A percentile compares a stretch with the other conserved stretches of the same genome.
Evolutionary conservation across 1,140 invertebrate species (phyloP).

Genomic region (Mamestra configurata): DNA sequence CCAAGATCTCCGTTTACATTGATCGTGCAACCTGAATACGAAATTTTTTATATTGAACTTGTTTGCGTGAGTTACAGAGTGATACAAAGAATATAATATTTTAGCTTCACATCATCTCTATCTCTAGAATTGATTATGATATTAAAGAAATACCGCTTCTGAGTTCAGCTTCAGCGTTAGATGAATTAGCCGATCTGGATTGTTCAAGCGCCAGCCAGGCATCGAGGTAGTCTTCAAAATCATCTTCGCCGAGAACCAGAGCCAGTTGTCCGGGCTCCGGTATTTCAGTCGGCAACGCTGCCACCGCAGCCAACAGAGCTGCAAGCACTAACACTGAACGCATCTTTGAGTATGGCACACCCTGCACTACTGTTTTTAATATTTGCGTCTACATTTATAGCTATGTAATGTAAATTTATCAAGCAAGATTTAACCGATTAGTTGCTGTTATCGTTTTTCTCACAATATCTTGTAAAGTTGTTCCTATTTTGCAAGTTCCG

Average conservation of each 20-base stretch:
- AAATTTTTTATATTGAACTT: background rate
- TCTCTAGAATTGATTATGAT: background rate
- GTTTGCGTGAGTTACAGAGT: background rate
- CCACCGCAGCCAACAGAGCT: slow-evolving; percentile 35
- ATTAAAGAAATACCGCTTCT: slow-evolving; percentile 67
- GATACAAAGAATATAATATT: background rate
- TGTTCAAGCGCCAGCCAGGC: slow-evolving; percentile 72
- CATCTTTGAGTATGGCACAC: slow-evolving; percentile 39
- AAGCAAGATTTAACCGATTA: slow-evolving; percentile 13
- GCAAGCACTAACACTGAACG: slow-evolving; percentile 43
- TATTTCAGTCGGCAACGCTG: slow-evolving; percentile 60
- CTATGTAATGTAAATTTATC: background rate
- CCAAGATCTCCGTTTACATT: slow-evolving; percentile 79
- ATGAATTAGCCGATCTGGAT: slow-evolving; percentile 64
- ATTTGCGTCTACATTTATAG: slow-evolving; percentile 10
- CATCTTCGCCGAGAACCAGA: slow-evolving; percentile 73
- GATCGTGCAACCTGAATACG: slow-evolving; percentile 70
- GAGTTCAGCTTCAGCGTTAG: slow-evolving; percentile 44
- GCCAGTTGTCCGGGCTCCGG: slow-evolving; percentile 71
- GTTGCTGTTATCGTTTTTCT: background rate
- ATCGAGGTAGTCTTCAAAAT: slow-evolving; percentile 82
- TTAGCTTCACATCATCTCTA: too few species aligned
- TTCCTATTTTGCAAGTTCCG: background rate
- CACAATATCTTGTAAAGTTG: background rate
- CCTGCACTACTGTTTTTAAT: slow-evolving; percentile 8